Evolutionary conservation across 2,888 invertebrate genomes (phyloP), one percentile per base, ranked within the genome.

Genomic region (Polydesmus complanatus): DNA sequence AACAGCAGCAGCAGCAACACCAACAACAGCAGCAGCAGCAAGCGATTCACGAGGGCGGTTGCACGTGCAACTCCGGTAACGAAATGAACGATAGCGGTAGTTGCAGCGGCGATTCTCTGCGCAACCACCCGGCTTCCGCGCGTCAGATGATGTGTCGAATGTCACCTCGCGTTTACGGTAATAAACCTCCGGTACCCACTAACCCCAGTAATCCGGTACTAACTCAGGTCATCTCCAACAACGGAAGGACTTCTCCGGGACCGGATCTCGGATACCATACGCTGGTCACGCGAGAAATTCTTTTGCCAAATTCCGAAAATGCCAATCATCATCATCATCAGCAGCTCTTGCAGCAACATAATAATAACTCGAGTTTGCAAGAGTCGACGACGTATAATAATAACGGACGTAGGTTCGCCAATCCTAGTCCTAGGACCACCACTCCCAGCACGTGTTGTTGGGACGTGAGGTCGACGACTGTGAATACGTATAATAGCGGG

Each of bases 211-310:
- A 5, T 37, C 8, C 5, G 14, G 14, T 37, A 37, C n/a, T 27
- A 5, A 58, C 58, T 14, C 8, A n/a, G 19, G 3, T 54, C 8
- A 19, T 51, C 3, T 8, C n/a, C 5, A 5, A 8, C 5, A 51
- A 26, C 2, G 65, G 64, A 14, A 51, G 64, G 53, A 26, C 79
- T 65, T 81, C 81, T 69, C 83, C 86, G 51, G 84, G 82, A 69
- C 76, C 86, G 50, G 88, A 88, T 74, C 86, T 88, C 73, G 88
- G 88, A 1, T 88, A 88, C 75, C 87, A 87, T 68, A 88, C 88
- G 5, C 74, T 88, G 61, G 83, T 64, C n/a, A n/a, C 5, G 11
- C 52, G 22, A 23, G 19, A 51, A 23, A n/a, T 22, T 11, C n/a
- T 22, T 5, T 18, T 14, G 18, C 48, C 48, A 48, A 11, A 48